Base-by-base conservation (phyloP, 2,797 vertebrate genomes). In the Hybognathus amarus region DNA sequence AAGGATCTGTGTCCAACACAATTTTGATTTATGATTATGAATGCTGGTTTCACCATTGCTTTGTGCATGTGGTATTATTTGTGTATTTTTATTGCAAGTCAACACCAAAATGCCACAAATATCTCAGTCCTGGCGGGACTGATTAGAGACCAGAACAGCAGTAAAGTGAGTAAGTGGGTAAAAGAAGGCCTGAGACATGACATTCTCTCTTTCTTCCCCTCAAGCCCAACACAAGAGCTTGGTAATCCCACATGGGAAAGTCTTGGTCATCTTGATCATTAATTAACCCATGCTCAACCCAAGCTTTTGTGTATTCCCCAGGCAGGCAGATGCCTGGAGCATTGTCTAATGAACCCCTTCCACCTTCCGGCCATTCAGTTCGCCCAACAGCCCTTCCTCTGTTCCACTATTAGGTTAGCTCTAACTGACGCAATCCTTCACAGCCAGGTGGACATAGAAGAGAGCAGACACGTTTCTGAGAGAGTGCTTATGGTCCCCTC, bases 371-470 rank as follows among this genome's bases (percentile, higher is more conserved):
- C 68, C 78, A 68, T 77, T 56, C 67, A 24, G 24, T 68, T 63
- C 77, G 1, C 27, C 22, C 78, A 86, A 85, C 82, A 88, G 82
- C 68, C 79, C 27, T 82, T 81, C 64, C 66, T 85, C 84, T 88
- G 87, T 88, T 88, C 42, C 76, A 71, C 54, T 87, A 86, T 89
- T 88, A 88, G 64, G 80, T 88, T 88, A 88, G 9, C 4, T 22
- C 38, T 47, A 79, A 81, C 15, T 73, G 61, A 71, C 12, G 24
- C 67, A 85, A 73, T 69, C 61, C 83, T 88, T 64, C 38, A 64
- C 67, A 63, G 45, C 75, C 64, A 85, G 84, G 84, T 87, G 87
- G 75, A 81, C 61, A 73, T 74, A 84, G 68, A 38, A 38, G 79
- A 50, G 66, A 50, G 64, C 24, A 20, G 22, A 40, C 50, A 18